A percentile compares a stretch with the other conserved stretches of the same genome.
Conservation (phyloP, 1,140 invertebrate genomes). For the Hycleus cichorii region DNA sequence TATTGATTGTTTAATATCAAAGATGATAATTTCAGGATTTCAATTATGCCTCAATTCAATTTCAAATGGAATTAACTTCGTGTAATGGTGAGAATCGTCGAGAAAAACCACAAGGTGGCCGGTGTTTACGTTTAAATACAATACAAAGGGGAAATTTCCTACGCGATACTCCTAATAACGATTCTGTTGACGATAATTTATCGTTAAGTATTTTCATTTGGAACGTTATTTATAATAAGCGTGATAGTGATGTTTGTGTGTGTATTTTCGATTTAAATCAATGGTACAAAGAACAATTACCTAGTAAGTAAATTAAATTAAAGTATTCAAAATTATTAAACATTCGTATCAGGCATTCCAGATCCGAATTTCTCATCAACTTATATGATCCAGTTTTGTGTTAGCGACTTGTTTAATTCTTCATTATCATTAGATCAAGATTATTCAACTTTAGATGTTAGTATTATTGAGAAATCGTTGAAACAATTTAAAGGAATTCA, state of each 20-base stretch:
- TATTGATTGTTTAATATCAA: background rate
- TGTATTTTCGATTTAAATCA: slow-evolving; percentile 86
- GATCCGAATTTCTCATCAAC: slow-evolving; percentile 21
- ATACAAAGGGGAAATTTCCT: slow-evolving; percentile 12
- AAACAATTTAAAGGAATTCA: slow-evolving; percentile 43
- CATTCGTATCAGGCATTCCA: slow-evolving; percentile 18
- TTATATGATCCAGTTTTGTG: slow-evolving; percentile 25
- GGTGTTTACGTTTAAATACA: slow-evolving; percentile 25
- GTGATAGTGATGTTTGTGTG: slow-evolving; percentile 37
- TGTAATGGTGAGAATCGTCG: slow-evolving; percentile 4
- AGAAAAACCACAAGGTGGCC: slow-evolving; percentile 22
- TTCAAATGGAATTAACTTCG: slow-evolving; percentile 32
- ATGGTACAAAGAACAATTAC: slow-evolving; percentile 94
- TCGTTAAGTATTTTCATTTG: slow-evolving; percentile 40
- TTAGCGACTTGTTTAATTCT: slow-evolving; percentile 17
- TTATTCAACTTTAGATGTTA: slow-evolving; percentile 36
- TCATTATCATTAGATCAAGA: background rate
- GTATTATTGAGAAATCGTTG: slow-evolving; percentile 37
- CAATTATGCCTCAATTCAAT: slow-evolving; percentile 31
- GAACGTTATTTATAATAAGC: slow-evolving; percentile 31
- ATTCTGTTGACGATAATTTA: slow-evolving; percentile 36
- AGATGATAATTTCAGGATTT: slow-evolving; percentile 28
- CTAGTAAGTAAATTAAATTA: slow-evolving; percentile 40
- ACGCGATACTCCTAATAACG: slow-evolving; percentile 1
- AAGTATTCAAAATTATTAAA: too few species aligned